Conservation (phyloP, 35 echinoderm and acorn worm species). For the Lytechinus pictus region DNA sequence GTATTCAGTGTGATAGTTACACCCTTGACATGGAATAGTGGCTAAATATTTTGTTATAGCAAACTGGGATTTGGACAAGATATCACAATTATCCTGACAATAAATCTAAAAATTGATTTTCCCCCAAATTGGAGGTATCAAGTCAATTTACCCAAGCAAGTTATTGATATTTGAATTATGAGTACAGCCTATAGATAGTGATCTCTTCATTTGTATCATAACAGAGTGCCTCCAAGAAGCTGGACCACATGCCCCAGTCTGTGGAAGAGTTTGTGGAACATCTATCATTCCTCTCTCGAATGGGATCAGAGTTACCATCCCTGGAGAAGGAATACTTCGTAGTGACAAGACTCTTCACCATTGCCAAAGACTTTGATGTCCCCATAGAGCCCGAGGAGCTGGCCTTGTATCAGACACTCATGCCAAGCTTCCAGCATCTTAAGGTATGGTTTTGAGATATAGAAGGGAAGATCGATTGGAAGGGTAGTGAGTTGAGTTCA, state of each 20-base stretch:
- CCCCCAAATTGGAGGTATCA: no score
- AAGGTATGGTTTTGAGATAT: slow-evolving; percentile 65
- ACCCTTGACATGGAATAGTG: no score
- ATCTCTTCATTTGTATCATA: background rate
- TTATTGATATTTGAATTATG: no score
- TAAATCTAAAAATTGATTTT: no score
- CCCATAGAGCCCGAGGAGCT: slow-evolving; percentile 92
- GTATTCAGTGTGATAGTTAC: no score
- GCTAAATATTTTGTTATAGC: no score
- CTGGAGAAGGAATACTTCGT: slow-evolving; percentile 91
- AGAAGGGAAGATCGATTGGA: background rate
- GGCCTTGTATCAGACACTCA: slow-evolving; percentile 96
- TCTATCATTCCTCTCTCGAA: slow-evolving; percentile 83
- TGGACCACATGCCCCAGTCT: slow-evolving; percentile 79
- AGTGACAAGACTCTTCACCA: slow-evolving; percentile 93
- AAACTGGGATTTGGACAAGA: no score
- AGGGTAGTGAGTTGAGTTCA: no score
- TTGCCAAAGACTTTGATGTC: slow-evolving; percentile 89
- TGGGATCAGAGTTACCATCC: slow-evolving; percentile 74
- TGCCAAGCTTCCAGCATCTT: slow-evolving; percentile 98
- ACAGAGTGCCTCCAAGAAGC: slow-evolving; percentile 94
- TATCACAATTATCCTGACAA: no score
- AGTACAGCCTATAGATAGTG: background rate
- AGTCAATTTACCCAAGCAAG: no score
- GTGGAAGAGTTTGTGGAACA: slow-evolving; percentile 98